Evolutionary conservation across 2,797 vertebrate species (phyloP).

Genomic region (Sebastes iracundus): DNA sequence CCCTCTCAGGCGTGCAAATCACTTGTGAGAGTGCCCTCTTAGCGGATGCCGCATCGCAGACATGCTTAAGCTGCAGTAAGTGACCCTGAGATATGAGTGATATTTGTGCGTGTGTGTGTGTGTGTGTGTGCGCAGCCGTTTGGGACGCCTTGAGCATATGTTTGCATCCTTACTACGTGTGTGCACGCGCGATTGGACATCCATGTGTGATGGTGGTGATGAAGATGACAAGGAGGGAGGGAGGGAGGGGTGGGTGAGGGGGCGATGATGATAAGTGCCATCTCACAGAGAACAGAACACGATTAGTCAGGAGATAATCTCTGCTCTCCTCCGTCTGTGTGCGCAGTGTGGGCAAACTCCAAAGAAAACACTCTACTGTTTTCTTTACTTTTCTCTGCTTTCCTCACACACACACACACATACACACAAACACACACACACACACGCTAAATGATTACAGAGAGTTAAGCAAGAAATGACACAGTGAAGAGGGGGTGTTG

Average conservation of each 20-base stretch:
- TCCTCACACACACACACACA: slow-evolving; percentile 17
- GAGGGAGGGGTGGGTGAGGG: background rate
- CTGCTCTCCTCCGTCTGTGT: slow-evolving; percentile 39
- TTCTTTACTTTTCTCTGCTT: slow-evolving; percentile 59
- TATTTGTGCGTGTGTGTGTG: background rate
- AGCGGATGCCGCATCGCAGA: slow-evolving; percentile 19
- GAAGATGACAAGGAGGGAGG: background rate
- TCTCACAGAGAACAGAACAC: slow-evolving; percentile 46
- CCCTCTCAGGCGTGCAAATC: slow-evolving; percentile 35
- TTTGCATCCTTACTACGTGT: background rate
- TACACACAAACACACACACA: slow-evolving; percentile 4
- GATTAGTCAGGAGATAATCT: slow-evolving; percentile 72
- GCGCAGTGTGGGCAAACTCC: slow-evolving; percentile 54
- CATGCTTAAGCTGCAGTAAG: slow-evolving; percentile 54
- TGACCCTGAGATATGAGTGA: slow-evolving; percentile 49
- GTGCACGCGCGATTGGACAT: background rate
- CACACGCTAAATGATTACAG: slow-evolving; percentile 43
- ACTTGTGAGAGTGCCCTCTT: slow-evolving; percentile 42
- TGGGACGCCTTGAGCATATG: background rate
- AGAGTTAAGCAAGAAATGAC: slow-evolving; percentile 50
- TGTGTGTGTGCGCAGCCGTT: background rate
- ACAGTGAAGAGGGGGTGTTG: slow-evolving; percentile 32
- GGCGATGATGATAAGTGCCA: slow-evolving; percentile 38
- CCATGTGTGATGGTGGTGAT: background rate
- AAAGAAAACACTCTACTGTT: slow-evolving; percentile 75